Evolutionary conservation across 2,797 vertebrate species (phyloP), one percentile per base, ranked within the genome.

Genomic region (Scleropages formosus): DNA sequence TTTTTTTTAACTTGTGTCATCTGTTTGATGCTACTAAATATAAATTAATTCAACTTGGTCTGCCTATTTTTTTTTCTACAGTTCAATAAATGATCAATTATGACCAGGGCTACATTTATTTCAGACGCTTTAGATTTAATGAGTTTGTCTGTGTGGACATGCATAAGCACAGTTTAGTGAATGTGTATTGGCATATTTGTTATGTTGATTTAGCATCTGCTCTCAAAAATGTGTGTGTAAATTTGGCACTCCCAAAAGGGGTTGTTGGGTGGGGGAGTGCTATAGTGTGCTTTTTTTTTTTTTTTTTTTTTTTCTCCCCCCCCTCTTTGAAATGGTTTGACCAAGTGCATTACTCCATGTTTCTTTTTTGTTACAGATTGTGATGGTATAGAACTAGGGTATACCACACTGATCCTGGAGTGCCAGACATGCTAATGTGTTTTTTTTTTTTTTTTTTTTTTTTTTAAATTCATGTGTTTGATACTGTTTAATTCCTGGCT

Each of bases 291-390:
- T 78, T 75, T 60, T 75, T 69, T 46, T 59, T 20, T 72, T 74
- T 64, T 63, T 69, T 72, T 72, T 44, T 71, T 77, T 77, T 78
- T 67, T 71, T 79, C 80, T 85, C 82, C 86, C 90, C 84, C 80
- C 85, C 82, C 86, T 90, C 84, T 83, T 84, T 78, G 77, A 75
- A 80, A 79, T 74, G n/a, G 79, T 78, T 74, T 80, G 77, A 78
- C 10, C 39, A 27, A 74, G 53, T 12, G 51, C 60, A 46, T 72
- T 78, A 70, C 67, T 75, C 53, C 70, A 68, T 59, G 73, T 26
- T 12, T 6, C 26, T 63, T 92, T 63, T 51, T 84, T 72, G 59
- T 68, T 83, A 75, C 74, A 75, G 59, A 68, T 73, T 75, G 84
- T 86, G 84, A 82, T 83, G 79, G 77, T 87, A 78, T 77, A 80